Conservation (phyloP, 2,113 vertebrate genomes). For the Oreochromis spilurus region DNA sequence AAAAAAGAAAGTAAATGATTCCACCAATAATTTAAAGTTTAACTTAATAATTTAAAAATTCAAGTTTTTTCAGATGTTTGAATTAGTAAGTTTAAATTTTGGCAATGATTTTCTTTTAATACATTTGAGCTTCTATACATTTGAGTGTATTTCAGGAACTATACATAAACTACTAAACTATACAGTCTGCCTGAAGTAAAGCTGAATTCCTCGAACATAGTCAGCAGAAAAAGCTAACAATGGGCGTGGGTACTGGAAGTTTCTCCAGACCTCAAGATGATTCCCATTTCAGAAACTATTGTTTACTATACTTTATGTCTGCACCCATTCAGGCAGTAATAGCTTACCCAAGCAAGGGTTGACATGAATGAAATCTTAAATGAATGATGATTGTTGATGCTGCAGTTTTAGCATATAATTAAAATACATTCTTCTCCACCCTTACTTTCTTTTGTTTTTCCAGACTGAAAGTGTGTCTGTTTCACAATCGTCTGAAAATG, state of each 20-base stretch:
- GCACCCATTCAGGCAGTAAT: not conserved
- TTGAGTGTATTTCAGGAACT: not conserved
- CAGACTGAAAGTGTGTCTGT: constrained; percentile 49
- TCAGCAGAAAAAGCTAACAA: constrained; percentile 9
- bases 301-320: constrained; percentile 9
- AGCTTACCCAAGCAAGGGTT: not conserved
- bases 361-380: constrained; percentile 3
- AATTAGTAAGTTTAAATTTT: not conserved
- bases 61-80: not conserved
- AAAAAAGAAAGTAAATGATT: not conserved
- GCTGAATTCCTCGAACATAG: not conserved
- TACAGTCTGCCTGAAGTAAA: not conserved
- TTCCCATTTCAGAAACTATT: constrained; percentile 10
- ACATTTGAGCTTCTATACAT: not conserved
- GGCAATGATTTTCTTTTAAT: not conserved
- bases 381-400: constrained; percentile 21
- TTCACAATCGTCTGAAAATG: constrained; percentile 57
- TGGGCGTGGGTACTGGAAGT: not conserved
- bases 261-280: constrained; percentile 7
- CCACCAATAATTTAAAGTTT: not conserved
- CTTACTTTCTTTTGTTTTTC: not conserved
- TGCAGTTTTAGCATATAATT: constrained; percentile 19
- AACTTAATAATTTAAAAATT: not conserved
- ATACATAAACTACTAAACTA: not conserved
- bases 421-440: not conserved